Evolutionary conservation across 2,113 vertebrate species (phyloP).

Genomic region (Nematolebias whitei): DNA sequence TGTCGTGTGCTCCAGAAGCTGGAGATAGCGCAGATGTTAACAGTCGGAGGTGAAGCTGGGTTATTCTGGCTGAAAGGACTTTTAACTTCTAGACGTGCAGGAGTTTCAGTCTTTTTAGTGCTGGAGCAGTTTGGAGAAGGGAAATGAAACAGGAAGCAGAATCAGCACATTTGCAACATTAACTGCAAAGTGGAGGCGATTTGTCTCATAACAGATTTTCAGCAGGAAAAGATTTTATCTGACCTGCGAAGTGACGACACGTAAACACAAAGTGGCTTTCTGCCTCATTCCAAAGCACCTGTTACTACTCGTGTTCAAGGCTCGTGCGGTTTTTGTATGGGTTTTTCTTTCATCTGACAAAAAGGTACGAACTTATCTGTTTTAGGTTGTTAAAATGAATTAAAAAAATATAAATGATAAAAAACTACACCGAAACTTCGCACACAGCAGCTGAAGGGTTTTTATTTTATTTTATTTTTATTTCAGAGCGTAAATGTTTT

Average conservation of each 20-base stretch:
- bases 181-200: conserved; percentile 3
- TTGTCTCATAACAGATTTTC: background rate
- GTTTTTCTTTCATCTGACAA: no score
- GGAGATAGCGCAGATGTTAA: background rate
- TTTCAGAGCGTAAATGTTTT: background rate
- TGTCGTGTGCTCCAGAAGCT: background rate
- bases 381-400: no score
- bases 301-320: no score
- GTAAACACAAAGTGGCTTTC: background rate
- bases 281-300: no score
- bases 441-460: background rate
- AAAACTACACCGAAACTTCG: background rate
- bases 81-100: no score
- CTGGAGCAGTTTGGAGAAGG: background rate
- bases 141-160: conserved; percentile 15
- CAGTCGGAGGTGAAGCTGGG: background rate
- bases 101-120: no score
- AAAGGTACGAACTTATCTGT: no score
- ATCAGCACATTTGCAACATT: conserved; percentile 1
- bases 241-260: background rate
- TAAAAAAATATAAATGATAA: no score
- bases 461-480: no score
- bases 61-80: background rate
- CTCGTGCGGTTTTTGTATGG: no score
- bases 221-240: conserved; percentile 11